Conservation (phyloP, 2,888 invertebrate species). For the Lasioglossum leucozonium region DNA sequence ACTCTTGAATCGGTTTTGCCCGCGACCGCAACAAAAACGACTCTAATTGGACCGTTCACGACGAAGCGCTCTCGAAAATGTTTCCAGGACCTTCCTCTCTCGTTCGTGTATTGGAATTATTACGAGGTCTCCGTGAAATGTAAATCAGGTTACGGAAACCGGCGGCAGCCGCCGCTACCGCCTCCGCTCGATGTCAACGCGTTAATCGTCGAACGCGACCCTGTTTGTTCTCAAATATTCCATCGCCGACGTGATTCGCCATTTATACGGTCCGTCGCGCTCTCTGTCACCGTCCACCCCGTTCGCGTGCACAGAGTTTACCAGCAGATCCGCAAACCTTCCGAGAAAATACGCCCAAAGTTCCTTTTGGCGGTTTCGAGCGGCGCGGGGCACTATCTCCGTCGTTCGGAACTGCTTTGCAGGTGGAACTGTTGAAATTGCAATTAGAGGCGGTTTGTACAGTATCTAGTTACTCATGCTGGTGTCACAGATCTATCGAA, state of each 20-base stretch:
- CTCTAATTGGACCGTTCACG: constrained; percentile 34
- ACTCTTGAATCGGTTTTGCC: not conserved
- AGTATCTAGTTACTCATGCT: too few relatives aligned
- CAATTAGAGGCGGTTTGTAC: too few relatives aligned
- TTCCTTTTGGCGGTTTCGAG: not conserved
- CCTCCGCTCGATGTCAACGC: constrained; percentile 3
- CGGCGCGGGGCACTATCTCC: too few relatives aligned
- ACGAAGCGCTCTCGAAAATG: not conserved
- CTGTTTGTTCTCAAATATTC: constrained; percentile 43
- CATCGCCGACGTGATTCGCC: constrained; percentile 21
- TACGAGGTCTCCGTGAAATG: constrained; percentile 39
- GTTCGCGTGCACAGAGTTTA: not conserved
- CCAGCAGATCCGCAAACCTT: not conserved
- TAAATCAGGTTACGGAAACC: constrained; percentile 31
- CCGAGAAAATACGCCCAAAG: not conserved
- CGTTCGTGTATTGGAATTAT: constrained; percentile 36
- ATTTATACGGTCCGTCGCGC: not conserved
- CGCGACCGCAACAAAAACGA: constrained; percentile 9
- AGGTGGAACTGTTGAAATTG: not conserved
- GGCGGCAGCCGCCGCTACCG: not conserved
- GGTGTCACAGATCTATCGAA: too few relatives aligned
- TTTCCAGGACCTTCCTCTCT: not conserved
- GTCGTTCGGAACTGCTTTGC: not conserved
- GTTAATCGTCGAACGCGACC: constrained; percentile 27
- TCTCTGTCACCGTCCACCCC: not conserved